phyloP scores from a whole-genome alignment of 2,797 vertebrate species.

The Esox lucius region DNA sequence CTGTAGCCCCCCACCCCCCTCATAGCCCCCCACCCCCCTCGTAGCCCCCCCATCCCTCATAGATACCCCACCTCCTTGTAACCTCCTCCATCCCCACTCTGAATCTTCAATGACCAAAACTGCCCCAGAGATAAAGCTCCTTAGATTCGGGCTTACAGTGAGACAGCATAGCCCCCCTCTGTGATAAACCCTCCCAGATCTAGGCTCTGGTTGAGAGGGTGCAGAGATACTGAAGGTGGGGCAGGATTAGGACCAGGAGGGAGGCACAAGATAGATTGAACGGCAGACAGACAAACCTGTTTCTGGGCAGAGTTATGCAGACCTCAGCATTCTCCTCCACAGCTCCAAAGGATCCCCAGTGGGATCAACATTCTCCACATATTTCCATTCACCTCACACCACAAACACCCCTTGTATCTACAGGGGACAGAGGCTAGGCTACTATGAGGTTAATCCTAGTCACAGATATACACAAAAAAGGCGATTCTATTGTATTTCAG shows the following conservation, averaged over 20 bases:
- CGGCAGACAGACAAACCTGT: slow-evolving; percentile 39
- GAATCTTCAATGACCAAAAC: not conserved
- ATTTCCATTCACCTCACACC: not conserved
- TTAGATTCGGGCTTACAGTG: slow-evolving; percentile 9
- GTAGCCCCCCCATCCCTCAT: no score
- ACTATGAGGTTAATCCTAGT: not conserved
- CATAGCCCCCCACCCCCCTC: not conserved
- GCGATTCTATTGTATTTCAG: not conserved
- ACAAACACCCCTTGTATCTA: not conserved
- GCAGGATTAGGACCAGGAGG: not conserved
- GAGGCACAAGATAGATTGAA: slow-evolving; percentile 12
- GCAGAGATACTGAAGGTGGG: slow-evolving; percentile 20
- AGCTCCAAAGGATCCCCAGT: slow-evolving; percentile 11
- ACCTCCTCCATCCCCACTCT: not conserved
- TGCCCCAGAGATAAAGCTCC: slow-evolving; percentile 11
- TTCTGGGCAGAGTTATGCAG: slow-evolving; percentile 2
- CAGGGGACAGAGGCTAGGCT: not conserved
- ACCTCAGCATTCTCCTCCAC: slow-evolving; percentile 23
- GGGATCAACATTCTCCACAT: slow-evolving; percentile 43
- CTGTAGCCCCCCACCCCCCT: not conserved
- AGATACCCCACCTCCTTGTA: no score
- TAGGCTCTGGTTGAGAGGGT: slow-evolving; percentile 28
- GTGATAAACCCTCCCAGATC: slow-evolving; percentile 8
- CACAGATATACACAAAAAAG: not conserved
- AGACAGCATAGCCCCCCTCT: slow-evolving; percentile 9